Evolutionary conservation across 2,113 vertebrate genomes (phyloP).

Genomic region (Gymnobelideus leadbeateri): DNA sequence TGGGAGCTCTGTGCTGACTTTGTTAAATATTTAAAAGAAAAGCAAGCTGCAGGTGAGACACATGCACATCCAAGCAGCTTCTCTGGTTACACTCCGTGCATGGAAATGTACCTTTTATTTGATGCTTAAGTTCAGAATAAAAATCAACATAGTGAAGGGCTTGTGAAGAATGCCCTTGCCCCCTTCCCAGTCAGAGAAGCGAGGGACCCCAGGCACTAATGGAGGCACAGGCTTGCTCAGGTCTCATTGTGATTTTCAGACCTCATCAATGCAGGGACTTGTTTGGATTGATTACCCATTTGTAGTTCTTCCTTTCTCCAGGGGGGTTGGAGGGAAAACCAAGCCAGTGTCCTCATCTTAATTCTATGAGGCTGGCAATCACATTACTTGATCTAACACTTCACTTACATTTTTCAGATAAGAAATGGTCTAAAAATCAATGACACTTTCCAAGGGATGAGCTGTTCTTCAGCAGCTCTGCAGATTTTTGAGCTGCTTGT

Average conservation of each 20-base stretch:
- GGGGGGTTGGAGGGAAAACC: not conserved
- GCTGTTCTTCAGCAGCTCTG: no score
- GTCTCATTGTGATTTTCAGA: not conserved
- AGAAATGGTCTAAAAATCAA: not conserved
- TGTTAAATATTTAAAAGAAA: not conserved
- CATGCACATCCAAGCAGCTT: not conserved
- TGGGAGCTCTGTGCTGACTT: accelerated
- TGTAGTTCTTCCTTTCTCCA: not conserved
- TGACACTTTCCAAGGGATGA: not conserved
- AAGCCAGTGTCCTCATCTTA: not conserved
- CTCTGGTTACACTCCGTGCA: not conserved
- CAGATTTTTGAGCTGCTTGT: not conserved
- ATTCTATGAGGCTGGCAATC: not conserved
- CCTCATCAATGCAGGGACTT: not conserved
- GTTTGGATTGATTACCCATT: not conserved
- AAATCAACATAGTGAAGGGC: not conserved
- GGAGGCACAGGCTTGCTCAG: no score
- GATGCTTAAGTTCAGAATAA: not conserved
- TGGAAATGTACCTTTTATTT: not conserved
- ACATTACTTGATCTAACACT: not conserved
- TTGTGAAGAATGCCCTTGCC: no score
- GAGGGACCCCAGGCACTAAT: no score
- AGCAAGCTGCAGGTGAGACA: not conserved
- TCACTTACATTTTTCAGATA: not conserved
- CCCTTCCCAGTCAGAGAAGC: not conserved